These are phyloP conservation scores for Neoniphon sammara DNA, from an alignment of 2,797 vertebrate genomes.

Conservation along the genomic window DNA sequence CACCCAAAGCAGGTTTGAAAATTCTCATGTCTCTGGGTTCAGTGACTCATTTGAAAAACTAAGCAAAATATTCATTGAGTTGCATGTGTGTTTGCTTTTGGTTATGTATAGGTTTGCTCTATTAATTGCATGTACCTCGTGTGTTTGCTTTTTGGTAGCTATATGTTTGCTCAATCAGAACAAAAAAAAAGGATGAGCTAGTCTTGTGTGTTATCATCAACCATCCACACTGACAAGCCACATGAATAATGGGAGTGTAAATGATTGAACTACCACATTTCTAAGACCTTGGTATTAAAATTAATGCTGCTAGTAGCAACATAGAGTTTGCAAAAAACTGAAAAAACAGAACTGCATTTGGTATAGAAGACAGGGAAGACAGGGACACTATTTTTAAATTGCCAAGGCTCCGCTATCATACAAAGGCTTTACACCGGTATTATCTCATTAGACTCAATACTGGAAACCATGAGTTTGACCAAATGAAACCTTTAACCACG, in stretches of 20 bases:
- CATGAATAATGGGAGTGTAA: background rate
- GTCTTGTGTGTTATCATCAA: background rate
- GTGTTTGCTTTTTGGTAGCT: too few relatives aligned
- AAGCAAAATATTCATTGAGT: background rate
- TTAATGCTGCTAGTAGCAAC: background rate
- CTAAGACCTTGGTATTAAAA: background rate
- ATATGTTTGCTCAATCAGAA: background rate
- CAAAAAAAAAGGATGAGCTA: background rate
- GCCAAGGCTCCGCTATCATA: background rate
- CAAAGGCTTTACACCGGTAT: constrained; percentile 1
- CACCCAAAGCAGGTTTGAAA: background rate
- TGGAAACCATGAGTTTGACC: constrained; percentile 48
- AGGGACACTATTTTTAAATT: background rate
- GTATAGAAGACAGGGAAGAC: background rate
- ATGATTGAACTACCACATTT: background rate
- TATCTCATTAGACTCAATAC: constrained; percentile 27
- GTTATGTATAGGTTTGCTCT: background rate
- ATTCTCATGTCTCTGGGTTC: background rate
- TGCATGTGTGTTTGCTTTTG: background rate
- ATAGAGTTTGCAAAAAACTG: background rate
- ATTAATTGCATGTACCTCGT: too few relatives aligned
- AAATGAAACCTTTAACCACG: constrained; percentile 38
- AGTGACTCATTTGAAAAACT: background rate
- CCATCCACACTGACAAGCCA: background rate
- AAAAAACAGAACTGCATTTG: background rate